Evolutionary conservation across 2,888 invertebrate species (phyloP).

Genomic region (Ichneumoninae sp.): DNA sequence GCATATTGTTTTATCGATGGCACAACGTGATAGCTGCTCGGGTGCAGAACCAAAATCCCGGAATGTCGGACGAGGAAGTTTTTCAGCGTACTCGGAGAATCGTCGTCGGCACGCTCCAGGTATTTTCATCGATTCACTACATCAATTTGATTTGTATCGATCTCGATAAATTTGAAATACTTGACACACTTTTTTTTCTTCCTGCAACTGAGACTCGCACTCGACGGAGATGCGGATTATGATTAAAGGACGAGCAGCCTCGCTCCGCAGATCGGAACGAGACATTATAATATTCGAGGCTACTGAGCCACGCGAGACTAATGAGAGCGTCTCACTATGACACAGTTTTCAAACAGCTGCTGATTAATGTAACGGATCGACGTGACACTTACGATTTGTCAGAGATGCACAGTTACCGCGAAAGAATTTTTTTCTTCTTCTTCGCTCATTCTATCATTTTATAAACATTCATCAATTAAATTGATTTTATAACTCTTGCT

Average conservation of each 20-base stretch:
- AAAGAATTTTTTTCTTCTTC: background rate
- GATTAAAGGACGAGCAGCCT: constrained; percentile 24
- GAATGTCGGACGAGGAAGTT: constrained; percentile 97
- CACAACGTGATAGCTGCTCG: constrained; percentile 96
- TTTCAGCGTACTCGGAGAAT: constrained; percentile 95
- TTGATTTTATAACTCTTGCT: background rate
- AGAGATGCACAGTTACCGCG: background rate
- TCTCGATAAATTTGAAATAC: constrained; percentile 29
- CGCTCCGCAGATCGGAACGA: constrained; percentile 19
- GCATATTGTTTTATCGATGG: constrained; percentile 97
- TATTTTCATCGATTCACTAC: constrained; percentile 79
- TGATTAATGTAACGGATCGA: constrained; percentile 14
- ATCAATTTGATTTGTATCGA: background rate
- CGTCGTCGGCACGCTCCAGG: constrained; percentile 97
- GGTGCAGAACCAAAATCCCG: constrained; percentile 91
- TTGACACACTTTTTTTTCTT: constrained; percentile 56
- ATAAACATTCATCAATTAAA: background rate
- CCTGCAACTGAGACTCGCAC: constrained; percentile 5
- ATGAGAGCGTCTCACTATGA: constrained; percentile 51
- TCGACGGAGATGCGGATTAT: constrained; percentile 13
- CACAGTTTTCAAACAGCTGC: constrained; percentile 53
- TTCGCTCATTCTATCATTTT: background rate
- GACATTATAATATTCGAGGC: constrained; percentile 48
- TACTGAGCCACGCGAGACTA: constrained; percentile 40
- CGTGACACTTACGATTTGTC: constrained; percentile 9